Evolutionary conservation across 2,113 vertebrate genomes (phyloP), one percentile per base, ranked within the genome.

Genomic region (Orthonyx spaldingii): DNA sequence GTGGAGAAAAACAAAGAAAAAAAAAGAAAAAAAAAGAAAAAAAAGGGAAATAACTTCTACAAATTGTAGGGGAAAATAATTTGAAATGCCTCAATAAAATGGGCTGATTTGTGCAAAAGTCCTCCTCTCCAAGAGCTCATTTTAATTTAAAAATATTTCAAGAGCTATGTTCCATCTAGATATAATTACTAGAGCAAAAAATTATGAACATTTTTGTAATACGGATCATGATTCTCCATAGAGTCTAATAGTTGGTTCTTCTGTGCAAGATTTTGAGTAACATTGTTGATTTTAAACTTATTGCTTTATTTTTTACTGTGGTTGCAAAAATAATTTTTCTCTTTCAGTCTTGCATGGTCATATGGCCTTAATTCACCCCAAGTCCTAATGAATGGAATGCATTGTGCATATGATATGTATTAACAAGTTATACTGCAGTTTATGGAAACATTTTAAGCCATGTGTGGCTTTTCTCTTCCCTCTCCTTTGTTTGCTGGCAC

Each of bases 1-100:
- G 30, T 11, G 7, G 1, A 3, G 1, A 4, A 15, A 19, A 1
- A 47, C 8, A 8, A 13, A 20, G 2, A 13, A 16, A 37, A 17
- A 57, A 13, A 9, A 8, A 20, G 1, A 18, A 2, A 7, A 2
- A 3, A 10, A 10, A 41, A n/a, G n/a, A 19, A 13, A 49, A 2
- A 47, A 23, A 4, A 46, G 3, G 47, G 1, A 86, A 28, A 50
- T 61, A 64, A 46, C 21, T 83, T 68, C 10, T 32, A 11, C 37
- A 60, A 41, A 16, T 70, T 70, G 37, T 55, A 75, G 11, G 13
- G 2, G 1, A 21, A 56, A 56, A 30, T 15, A 18, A 10, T 42
- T 8, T 32, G 4, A 14, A 68, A 27, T 20, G 0, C 20, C 7
- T 66, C 10, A 4, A 46, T 44, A 32, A 68, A 77, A 77, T 11